Base-by-base conservation (phyloP, 92 coral and sea anemone species). In the Chrysogorgia sp. region DNA sequence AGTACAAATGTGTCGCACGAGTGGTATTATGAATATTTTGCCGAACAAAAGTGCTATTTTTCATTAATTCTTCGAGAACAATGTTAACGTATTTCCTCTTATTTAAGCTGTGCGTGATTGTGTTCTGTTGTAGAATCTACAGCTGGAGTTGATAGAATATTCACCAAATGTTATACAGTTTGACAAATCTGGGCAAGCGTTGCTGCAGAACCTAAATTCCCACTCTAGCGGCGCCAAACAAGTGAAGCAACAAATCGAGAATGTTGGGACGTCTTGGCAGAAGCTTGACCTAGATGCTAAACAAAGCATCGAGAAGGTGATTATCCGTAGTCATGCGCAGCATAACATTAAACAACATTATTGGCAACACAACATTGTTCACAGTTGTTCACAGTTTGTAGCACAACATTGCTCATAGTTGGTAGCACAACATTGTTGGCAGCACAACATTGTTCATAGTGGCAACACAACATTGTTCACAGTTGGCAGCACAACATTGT, bases 211-310 rank as follows among this genome's bases (percentile, higher is more conserved):
- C 14, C 33, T 72, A 2, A 10, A 31, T n/a, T 65, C 79, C 15
- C 50, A 56, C 26, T 72, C 79, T 1, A 59, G 55, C 15, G 79
- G 79, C 8, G 70, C 83, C 7, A 84, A 89, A 29, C 90, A 87
- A 32, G 89, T 94, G 10, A 71, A 87, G 22, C 88, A 85, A 49
- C 96, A 94, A 68, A 80, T 94, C 28, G 89, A 85, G 58, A 97
- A 94, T 59, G 91, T 94, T 35, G 92, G 89, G 64, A 93, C 86
- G n/a, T 94, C 97, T 25, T 94, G 98, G 98, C 83, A 90, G 58
- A 88, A 86, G n/a, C 91, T 94, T 19, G 98, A 91, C 19, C 85
- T 75, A 34, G 89, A 88, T 78, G 90, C 85, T n/a, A 86, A 85
- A 31, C 88, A 83, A 10, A 91, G 87, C 45, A 89, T 89, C 58